Conservation (phyloP, 2,888 invertebrate species). For the Melangyna quadrimaculata region DNA sequence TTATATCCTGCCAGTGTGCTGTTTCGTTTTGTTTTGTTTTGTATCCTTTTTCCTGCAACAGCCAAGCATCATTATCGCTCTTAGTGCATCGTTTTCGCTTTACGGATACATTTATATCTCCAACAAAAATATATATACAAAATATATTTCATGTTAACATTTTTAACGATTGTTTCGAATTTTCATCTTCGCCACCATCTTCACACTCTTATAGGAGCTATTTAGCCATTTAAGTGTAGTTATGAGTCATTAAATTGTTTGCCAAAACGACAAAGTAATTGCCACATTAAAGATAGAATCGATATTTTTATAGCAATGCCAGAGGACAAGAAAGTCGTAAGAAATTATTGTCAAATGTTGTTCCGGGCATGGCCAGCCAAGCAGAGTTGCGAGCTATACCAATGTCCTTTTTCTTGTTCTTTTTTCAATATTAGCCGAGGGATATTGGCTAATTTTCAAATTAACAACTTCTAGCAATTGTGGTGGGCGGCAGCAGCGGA, state of each 20-base stretch:
- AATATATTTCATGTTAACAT: slow-evolving; percentile 46
- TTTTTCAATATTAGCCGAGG: slow-evolving; percentile 1
- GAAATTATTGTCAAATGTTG: slow-evolving; percentile 40
- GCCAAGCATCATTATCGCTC: slow-evolving; percentile 52
- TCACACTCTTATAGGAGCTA: slow-evolving; percentile 49
- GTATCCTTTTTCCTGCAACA: slow-evolving; percentile 23
- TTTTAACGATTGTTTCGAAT: slow-evolving; percentile 61
- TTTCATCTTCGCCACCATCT: slow-evolving; percentile 42
- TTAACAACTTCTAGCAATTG: slow-evolving; percentile 19
- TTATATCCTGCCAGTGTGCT: slow-evolving; percentile 40
- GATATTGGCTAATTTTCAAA: slow-evolving; percentile 43
- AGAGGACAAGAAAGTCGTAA: slow-evolving; percentile 27
- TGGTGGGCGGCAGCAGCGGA: background rate
- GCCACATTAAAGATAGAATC: slow-evolving; percentile 64
- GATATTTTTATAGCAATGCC: slow-evolving; percentile 38
- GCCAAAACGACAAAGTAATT: slow-evolving; percentile 63
- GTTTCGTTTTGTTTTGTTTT: slow-evolving; percentile 33
- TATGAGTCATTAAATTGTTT: slow-evolving; percentile 69
- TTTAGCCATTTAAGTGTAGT: slow-evolving; percentile 61
- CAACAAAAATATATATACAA: background rate
- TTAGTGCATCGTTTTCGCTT: slow-evolving; percentile 24
- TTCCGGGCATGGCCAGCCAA: slow-evolving; percentile 8
- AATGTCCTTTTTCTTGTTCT: slow-evolving; percentile 4
- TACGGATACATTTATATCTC: background rate
- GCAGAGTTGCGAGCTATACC: background rate